Evolutionary conservation across 2,888 invertebrate genomes (phyloP).

Genomic region (Yponomeuta sedellus): DNA sequence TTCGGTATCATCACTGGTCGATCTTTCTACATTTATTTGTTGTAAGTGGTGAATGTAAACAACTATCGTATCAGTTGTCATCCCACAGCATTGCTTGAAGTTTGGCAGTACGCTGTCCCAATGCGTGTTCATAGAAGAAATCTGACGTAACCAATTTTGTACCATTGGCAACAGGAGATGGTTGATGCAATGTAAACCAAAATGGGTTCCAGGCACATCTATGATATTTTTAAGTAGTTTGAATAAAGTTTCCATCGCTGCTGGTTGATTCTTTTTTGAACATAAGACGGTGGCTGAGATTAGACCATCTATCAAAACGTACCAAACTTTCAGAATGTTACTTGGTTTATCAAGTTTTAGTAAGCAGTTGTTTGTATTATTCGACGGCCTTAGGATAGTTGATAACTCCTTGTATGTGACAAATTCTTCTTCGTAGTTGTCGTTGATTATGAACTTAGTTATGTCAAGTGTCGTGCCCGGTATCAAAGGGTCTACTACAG

Average conservation of each 20-base stretch:
- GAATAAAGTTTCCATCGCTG: conserved; percentile 91
- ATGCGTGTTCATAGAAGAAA: conserved; percentile 81
- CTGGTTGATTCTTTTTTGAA: conserved; percentile 91
- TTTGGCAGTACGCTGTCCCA: conserved; percentile 89
- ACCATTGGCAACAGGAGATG: conserved; percentile 93
- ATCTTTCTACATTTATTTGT: conserved; percentile 71
- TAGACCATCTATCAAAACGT: conserved; percentile 90
- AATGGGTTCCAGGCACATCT: conserved; percentile 89
- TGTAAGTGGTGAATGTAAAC: conserved; percentile 87
- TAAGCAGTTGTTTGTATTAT: conserved; percentile 73
- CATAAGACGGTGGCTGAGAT: conserved; percentile 88
- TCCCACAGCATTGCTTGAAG: conserved; percentile 96
- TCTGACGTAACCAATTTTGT: conserved; percentile 93
- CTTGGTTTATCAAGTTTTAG: conserved; percentile 85
- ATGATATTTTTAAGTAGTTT: conserved; percentile 87
- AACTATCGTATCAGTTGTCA: conserved; percentile 93
- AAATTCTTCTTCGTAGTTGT: conserved; percentile 80
- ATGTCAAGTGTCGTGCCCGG: conserved; percentile 83
- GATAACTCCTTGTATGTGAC: conserved; percentile 79
- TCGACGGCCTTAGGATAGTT: conserved; percentile 66
- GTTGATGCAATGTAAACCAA: conserved; percentile 94
- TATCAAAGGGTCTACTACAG: conserved; percentile 90
- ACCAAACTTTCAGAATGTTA: conserved; percentile 93
- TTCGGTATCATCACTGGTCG: conserved; percentile 56
- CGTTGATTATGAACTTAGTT: conserved; percentile 80